A percentile compares a stretch with the other conserved stretches of the same genome.
Conservation (phyloP, 2,797 vertebrate species). For the Protonibea diacanthus region DNA sequence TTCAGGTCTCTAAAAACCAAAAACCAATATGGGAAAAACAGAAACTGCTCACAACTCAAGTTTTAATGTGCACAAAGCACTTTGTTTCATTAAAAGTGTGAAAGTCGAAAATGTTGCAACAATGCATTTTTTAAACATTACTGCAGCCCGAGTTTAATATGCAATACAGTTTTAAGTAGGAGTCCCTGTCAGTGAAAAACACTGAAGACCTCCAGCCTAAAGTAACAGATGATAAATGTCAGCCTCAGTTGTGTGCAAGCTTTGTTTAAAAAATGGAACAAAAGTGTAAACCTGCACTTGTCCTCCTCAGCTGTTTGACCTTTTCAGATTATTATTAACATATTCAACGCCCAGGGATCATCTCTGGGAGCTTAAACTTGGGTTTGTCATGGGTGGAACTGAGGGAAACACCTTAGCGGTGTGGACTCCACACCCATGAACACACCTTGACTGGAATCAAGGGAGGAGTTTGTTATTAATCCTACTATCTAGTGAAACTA, state of each 20-base stretch:
- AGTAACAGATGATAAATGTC: too few relatives aligned
- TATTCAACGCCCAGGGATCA: background rate
- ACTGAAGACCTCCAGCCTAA: too few relatives aligned
- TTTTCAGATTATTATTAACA: constrained; percentile 11
- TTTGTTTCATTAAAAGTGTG: background rate
- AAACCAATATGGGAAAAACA: too few relatives aligned
- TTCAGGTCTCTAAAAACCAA: too few relatives aligned
- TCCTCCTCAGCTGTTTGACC: too few relatives aligned
- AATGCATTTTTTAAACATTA: background rate
- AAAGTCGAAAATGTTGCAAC: background rate
- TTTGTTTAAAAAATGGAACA: too few relatives aligned
- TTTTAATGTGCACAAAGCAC: background rate
- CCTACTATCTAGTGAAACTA: constrained; percentile 10
- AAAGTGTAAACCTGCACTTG: too few relatives aligned
- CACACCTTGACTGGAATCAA: constrained; percentile 48
- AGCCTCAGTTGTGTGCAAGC: too few relatives aligned
- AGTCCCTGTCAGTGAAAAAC: too few relatives aligned
- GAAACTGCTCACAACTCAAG: background rate
- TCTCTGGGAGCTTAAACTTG: constrained; percentile 1
- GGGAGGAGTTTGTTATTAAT: constrained; percentile 21
- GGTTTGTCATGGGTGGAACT: constrained; percentile 7
- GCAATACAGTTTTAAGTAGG: too few relatives aligned
- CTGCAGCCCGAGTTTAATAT: too few relatives aligned
- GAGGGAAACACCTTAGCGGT: constrained; percentile 2
- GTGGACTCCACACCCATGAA: constrained; percentile 49